Conservation (phyloP, 2,113 vertebrate genomes). For the Axis porcinus region DNA sequence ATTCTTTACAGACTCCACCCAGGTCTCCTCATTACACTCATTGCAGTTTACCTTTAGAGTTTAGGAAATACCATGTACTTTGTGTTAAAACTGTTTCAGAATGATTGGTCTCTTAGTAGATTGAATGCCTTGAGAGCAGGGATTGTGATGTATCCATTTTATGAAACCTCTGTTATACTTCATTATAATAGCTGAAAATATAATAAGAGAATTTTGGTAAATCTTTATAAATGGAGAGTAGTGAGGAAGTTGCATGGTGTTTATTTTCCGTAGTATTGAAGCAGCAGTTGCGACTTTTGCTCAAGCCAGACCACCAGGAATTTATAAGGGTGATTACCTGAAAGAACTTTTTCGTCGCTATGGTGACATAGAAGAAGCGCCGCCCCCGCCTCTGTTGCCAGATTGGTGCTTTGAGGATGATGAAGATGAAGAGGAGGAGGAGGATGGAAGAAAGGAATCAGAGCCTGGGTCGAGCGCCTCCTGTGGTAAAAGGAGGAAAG, state of each 20-base stretch:
- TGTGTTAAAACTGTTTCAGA: slow-evolving; percentile 1
- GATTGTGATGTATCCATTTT: not conserved
- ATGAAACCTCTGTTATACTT: not conserved
- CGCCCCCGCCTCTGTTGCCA: slow-evolving; percentile 89
- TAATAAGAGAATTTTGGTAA: slow-evolving; percentile 24
- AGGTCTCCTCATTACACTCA: not conserved
- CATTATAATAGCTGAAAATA: slow-evolving; percentile 1
- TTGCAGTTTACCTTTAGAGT: not conserved
- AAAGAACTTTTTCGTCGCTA: slow-evolving; percentile 98
- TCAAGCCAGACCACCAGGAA: slow-evolving; percentile 94
- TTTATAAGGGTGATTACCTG: slow-evolving; percentile 98
- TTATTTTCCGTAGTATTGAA: slow-evolving; percentile 86
- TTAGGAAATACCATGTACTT: not conserved
- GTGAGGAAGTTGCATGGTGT: slow-evolving; percentile 52
- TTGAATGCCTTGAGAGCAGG: not conserved
- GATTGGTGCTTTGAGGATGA: slow-evolving; percentile 98
- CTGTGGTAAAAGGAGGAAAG: slow-evolving; percentile 91
- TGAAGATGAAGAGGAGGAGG: slow-evolving; percentile 87
- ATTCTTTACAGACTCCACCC: not conserved
- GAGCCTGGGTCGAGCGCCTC: slow-evolving; percentile 94
- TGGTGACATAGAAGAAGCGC: slow-evolving; percentile 92
- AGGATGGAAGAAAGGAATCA: slow-evolving; percentile 87
- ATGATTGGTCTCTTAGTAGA: not conserved
- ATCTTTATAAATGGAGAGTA: slow-evolving; percentile 11
- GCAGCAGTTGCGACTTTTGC: slow-evolving; percentile 94